These are phyloP conservation scores for Aleiodes sp. DNA, from an alignment of 1,140 invertebrate species.

Conservation along the genomic window DNA sequence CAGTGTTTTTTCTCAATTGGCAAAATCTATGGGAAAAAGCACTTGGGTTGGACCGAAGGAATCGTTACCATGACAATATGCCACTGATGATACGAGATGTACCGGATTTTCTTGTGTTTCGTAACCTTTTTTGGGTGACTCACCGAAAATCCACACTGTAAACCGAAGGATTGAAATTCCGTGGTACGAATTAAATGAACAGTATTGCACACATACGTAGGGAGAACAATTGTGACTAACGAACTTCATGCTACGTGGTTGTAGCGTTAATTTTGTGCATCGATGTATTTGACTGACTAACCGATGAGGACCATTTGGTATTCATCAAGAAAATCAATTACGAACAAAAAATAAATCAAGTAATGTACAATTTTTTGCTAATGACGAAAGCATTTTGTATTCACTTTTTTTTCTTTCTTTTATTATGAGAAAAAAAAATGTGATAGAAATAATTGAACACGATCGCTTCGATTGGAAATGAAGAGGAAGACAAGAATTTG, in stretches of 20 bases:
- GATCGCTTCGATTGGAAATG: not conserved
- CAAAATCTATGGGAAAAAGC: slow-evolving; percentile 49
- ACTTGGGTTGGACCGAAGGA: slow-evolving; percentile 25
- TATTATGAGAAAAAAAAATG: not conserved
- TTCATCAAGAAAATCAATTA: not conserved
- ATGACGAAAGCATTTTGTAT: too few relatives aligned
- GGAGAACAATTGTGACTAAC: slow-evolving; percentile 56
- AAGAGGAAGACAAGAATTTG: not conserved
- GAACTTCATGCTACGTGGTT: slow-evolving; percentile 40
- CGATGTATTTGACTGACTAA: not conserved
- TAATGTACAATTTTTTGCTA: slow-evolving; percentile 6
- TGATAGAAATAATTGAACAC: not conserved
- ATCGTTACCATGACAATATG: not conserved
- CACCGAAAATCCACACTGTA: not conserved
- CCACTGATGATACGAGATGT: not conserved
- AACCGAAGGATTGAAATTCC: slow-evolving; percentile 13
- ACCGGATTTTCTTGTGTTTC: slow-evolving; percentile 8
- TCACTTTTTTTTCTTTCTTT: not conserved
- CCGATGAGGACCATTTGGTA: not conserved
- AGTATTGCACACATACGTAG: not conserved
- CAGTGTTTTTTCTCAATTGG: slow-evolving; percentile 40
- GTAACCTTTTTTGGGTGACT: not conserved
- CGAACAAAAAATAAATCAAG: not conserved
- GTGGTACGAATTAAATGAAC: slow-evolving; percentile 29
- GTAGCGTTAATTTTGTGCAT: slow-evolving; percentile 22